Percentiles rank a stretch among this genome's conserved stretches.
These are phyloP conservation scores for Alentia gelatinosa DNA, from an alignment of 2,888 invertebrate species.

Conservation along the genomic window DNA sequence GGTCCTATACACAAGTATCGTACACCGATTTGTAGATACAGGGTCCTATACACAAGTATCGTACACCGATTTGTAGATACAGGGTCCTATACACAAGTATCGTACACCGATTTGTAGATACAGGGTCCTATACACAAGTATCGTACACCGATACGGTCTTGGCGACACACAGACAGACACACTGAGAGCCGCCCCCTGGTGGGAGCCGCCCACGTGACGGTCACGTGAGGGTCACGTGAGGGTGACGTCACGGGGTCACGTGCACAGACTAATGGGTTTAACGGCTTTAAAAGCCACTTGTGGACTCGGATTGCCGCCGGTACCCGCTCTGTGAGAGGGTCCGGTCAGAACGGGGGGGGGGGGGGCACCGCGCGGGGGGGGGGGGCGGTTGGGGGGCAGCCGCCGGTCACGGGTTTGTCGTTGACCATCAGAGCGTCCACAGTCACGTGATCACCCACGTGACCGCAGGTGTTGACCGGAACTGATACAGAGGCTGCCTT, in stretches of 20 bases:
- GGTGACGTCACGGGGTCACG: background rate
- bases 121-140: too few relatives aligned
- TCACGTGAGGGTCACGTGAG: too few relatives aligned
- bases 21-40: too few relatives aligned
- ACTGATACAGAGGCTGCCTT: background rate
- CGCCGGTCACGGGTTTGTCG: background rate
- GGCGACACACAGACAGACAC: background rate
- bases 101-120: too few relatives aligned
- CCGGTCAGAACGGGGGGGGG: background rate
- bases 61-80: too few relatives aligned
- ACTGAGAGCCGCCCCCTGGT: background rate
- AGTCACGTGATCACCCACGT: background rate
- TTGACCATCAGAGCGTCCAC: background rate
- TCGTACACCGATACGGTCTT: background rate
- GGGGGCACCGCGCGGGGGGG: background rate
- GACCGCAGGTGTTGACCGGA: background rate
- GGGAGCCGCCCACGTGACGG: background rate
- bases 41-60: too few relatives aligned
- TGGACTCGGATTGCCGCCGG: background rate
- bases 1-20: too few relatives aligned
- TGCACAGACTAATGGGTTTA: background rate
- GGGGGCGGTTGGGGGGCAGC: background rate
- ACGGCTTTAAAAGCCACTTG: constrained; percentile 40
- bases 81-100: too few relatives aligned
- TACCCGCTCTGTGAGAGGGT: background rate